Conservation (phyloP, 2,113 vertebrate genomes). For the Cettia cetti region DNA sequence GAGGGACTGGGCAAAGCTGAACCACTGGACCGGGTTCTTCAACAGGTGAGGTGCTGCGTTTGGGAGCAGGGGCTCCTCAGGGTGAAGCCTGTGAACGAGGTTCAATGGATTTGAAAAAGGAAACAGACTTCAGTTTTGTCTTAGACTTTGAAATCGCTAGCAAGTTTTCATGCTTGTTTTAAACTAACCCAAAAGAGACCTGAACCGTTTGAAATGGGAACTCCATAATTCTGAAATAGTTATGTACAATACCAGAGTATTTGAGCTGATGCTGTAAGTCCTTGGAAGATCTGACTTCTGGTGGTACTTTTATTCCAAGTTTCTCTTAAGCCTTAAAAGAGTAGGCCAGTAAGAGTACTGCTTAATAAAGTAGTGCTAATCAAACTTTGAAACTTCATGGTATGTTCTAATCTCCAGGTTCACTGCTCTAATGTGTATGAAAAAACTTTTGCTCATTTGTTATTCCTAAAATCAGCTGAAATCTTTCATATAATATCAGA, state of each 20-base stretch:
- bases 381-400: not conserved
- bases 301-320: not conserved
- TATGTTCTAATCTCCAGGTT: not conserved
- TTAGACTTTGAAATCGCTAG: not conserved
- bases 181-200: not conserved
- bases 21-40: constrained; percentile 86
- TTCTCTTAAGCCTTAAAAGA: not conserved
- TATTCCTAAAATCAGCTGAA: not conserved
- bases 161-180: not conserved
- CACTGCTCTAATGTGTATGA: not conserved
- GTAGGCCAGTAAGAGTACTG: not conserved
- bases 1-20: constrained; percentile 87
- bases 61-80: not conserved
- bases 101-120: not conserved
- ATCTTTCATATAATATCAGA: not conserved
- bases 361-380: not conserved
- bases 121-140: not conserved
- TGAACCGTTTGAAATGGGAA: not conserved
- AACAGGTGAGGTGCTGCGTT: constrained; percentile 81
- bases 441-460: not conserved
- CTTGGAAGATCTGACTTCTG: not conserved
- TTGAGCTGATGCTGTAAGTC: not conserved
- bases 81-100: not conserved
- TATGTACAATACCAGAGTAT: not conserved
- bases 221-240: not conserved